Evolutionary conservation across 2,113 vertebrate genomes (phyloP), one percentile per base, ranked within the genome.

Genomic region (Gulo gulo): DNA sequence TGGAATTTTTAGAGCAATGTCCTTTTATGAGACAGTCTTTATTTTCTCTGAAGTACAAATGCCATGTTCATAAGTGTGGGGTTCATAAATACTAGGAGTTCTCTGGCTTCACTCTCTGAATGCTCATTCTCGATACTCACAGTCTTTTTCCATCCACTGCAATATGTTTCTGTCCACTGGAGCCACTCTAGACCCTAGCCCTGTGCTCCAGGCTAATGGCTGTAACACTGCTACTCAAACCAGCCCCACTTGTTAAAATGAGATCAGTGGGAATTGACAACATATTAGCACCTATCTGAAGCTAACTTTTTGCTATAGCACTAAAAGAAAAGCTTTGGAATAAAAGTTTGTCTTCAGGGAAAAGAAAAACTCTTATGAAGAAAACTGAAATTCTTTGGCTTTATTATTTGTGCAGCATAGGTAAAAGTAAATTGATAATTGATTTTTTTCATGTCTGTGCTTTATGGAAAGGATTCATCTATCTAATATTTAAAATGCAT

Each of bases 361-460:
- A 92, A 93, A 42, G 18, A 76, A 80, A 61, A 82, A 69, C 9
- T 67, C 2, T 63, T 34, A 9, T 20, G 23, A 97, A 88, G 61
- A 95, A 96, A 89, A 39, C 18, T 97, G 20, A 69, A 86, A 86
- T 16, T 55, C 15, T 36, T 81, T 90, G 79, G 61, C 39, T 81
- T 97, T 94, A 88, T 95, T 86, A 91, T 71, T 96, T 87, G 74
- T 31, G 9, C 47, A 96, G 12, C 6, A 65, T 18, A 1, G 34
- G 2, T 83, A 94, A 98, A 98, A 98, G 2, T 50, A 98, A 97
- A 91, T 10, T 23, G 1, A 95, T 93, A 91, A 78, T 6, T 97
- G 92, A 92, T 92, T 92, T 86, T 96, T 95, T 69, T 61, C 24
- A 78, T 81, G 34, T 1, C 21, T 71, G 21, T 81, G 1, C 36